Evolutionary conservation across 2,888 invertebrate species (phyloP).

Genomic region (Balanococcus diminutus): DNA sequence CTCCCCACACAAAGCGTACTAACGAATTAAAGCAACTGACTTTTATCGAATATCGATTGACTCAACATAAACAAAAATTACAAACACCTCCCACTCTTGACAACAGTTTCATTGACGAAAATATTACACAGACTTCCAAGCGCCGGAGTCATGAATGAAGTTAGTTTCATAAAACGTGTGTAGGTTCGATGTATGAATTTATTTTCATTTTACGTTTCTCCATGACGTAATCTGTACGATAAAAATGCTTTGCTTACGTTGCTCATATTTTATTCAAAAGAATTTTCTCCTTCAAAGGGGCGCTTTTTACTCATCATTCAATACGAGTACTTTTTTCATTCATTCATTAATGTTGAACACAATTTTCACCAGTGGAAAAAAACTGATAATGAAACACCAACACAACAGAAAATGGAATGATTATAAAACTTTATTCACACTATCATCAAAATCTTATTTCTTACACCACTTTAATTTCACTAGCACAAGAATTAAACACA

Average conservation of each 20-base stretch:
- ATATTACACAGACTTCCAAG: neutral
- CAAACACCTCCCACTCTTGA: neutral
- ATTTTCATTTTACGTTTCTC: neutral
- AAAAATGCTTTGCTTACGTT: too few relatives aligned
- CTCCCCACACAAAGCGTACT: neutral
- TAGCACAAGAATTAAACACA: neutral
- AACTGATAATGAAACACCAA: too few relatives aligned
- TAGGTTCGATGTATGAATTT: neutral
- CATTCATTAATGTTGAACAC: too few relatives aligned
- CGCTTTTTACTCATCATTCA: neutral
- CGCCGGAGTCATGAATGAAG: neutral
- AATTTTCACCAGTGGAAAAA: too few relatives aligned
- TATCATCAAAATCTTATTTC: neutral
- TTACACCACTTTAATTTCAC: neutral
- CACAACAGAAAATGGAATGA: neutral
- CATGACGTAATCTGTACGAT: too few relatives aligned
- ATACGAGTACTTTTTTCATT: too few relatives aligned
- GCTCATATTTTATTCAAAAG: too few relatives aligned
- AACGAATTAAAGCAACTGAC: constrained; percentile 13
- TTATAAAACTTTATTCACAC: neutral
- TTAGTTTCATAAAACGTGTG: neutral
- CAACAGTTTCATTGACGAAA: constrained; percentile 8
- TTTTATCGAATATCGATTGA: constrained; percentile 31
- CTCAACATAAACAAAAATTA: constrained; percentile 30
- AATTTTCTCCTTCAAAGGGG: too few relatives aligned